Evolutionary conservation across 2,888 invertebrate species (phyloP), one percentile per base, ranked within the genome.

Genomic region (Gastracanthus pulcherrimus): DNA sequence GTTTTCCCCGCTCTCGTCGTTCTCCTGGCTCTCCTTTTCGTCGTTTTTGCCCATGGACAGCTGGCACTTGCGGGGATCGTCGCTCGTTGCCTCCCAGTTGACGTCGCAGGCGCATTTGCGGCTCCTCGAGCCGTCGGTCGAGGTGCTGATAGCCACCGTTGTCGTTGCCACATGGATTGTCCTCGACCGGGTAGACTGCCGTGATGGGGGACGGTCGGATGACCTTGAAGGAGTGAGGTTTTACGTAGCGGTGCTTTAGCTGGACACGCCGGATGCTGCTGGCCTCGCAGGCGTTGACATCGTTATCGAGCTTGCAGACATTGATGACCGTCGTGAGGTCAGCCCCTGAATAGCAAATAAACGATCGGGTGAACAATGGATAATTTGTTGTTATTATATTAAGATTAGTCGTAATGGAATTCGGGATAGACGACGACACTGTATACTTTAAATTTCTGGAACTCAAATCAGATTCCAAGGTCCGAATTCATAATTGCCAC

Each of bases 131-230:
- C n/a, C n/a, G n/a, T n/a, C n/a, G 2, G 51, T 11, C 11, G 36
- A 36, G 2, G 31, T 76, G 75, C 29, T 66, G 51, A 11, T 66
- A 76, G 16, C 23, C 34, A 3, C 64, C 75, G 16, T 66, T 76
- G 16, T 36, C 6, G 1, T 3, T 26, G 2, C n/a, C 9, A n/a
- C 75, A 76, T 2, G 75, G 51, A 9, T 36, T 64, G 9, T 11
- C 23, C 9, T 51, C 23, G 23, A 9, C 23, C 6, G 1, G 6
- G 9, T 51, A n/a, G 48, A 13, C 6, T 48, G n/a, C 0, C 19
- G 5, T 3, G 51, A 23, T 51, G 9, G 19, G 2, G 7, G n/a
- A n/a, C 23, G 23, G 51, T 51, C 3, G 51, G 51, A 51, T 23
- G 0, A 51, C 9, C 9, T 51, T 51, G 7, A 51, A 23, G 23